These are phyloP conservation scores for Scophthalmus maximus DNA, from an alignment of 2,113 vertebrate genomes.

Conservation along the genomic window DNA sequence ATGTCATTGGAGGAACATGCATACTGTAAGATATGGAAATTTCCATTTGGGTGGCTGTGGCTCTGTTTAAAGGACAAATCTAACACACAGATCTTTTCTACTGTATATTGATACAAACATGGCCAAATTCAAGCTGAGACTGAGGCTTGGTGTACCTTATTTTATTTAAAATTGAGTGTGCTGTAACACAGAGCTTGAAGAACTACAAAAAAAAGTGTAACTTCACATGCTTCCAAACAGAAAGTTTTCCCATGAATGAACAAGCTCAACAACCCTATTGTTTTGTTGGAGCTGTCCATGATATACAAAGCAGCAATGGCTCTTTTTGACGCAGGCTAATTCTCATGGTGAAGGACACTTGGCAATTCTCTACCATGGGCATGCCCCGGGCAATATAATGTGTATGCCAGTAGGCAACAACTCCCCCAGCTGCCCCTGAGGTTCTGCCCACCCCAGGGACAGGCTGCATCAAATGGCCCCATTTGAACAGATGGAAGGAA, in stretches of 20 bases:
- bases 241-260: background rate
- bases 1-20: no score
- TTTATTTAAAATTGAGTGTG: no score
- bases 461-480: constrained; percentile 34
- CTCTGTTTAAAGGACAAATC: no score
- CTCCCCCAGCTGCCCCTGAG: constrained; percentile 51
- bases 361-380: constrained; percentile 31
- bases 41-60: no score
- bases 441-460: constrained; percentile 49
- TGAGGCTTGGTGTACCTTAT: background rate
- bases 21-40: no score
- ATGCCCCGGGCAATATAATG: constrained; percentile 45
- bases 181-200: background rate
- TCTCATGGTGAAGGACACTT: constrained; percentile 35
- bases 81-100: no score
- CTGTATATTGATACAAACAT: no score
- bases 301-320: background rate
- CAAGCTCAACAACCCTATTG: background rate
- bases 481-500: constrained; percentile 52
- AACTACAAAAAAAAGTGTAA: background rate
- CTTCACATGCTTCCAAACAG: background rate
- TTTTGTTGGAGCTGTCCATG: background rate
- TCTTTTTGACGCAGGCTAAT: constrained; percentile 8
- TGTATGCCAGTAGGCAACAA: constrained; percentile 44
- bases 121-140: background rate